Percentiles rank a stretch among this genome's conserved stretches.
phyloP scores from a whole-genome alignment of 2,113 vertebrate species.

The Machaerirhynchus nigripectus region DNA sequence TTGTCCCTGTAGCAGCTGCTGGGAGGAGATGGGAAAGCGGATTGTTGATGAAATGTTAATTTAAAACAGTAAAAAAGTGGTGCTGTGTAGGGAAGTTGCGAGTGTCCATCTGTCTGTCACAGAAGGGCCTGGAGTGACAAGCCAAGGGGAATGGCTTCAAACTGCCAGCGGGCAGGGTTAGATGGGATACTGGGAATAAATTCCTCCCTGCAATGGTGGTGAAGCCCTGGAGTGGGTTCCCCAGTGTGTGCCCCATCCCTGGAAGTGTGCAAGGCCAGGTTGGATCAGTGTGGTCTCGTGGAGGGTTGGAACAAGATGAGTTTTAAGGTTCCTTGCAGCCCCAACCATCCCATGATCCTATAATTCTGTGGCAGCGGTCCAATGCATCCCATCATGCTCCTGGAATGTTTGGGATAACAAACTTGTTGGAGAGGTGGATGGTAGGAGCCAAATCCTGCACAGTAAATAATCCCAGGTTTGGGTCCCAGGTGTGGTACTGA shows the following conservation, averaged over 20 bases:
- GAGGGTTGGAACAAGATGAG: background rate
- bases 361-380: rapidly evolving
- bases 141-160: background rate
- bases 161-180: background rate
- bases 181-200: background rate
- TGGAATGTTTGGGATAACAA: background rate
- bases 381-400: rapidly evolving
- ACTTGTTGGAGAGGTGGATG: background rate
- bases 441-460: background rate
- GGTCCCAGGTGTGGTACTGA: background rate
- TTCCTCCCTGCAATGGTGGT: background rate
- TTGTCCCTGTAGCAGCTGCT: background rate
- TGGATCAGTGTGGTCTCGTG: background rate
- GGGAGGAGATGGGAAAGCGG: background rate
- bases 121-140: background rate
- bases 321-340: background rate
- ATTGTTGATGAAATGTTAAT: background rate
- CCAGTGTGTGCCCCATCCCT: background rate
- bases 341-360: background rate
- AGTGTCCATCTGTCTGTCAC: background rate
- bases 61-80: background rate
- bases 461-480: background rate
- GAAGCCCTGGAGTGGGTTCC: background rate
- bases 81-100: background rate
- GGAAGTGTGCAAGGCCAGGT: background rate